phyloP scores from a whole-genome alignment of 2,797 vertebrate genomes.

The Cottoperca gobio region DNA sequence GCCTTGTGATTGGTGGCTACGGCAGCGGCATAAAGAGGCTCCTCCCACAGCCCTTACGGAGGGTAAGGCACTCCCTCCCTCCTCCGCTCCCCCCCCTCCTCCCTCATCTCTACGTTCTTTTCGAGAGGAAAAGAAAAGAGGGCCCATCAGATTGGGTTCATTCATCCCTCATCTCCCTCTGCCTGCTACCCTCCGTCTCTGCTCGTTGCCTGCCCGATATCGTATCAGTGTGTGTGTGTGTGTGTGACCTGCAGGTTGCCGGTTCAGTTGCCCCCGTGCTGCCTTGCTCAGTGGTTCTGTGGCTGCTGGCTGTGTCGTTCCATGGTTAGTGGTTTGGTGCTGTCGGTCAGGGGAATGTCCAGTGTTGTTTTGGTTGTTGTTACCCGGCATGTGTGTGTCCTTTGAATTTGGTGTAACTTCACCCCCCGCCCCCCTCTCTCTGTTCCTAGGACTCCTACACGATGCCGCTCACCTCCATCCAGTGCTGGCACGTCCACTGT shows the following conservation, averaged over 20 bases:
- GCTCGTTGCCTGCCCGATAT: constrained; percentile 70
- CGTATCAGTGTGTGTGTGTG: constrained; percentile 47
- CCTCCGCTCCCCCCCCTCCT: constrained; percentile 49
- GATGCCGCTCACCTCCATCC: constrained; percentile 98
- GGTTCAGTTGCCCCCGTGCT: constrained; percentile 61
- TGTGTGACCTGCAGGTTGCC: constrained; percentile 57
- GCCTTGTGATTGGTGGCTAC: constrained; percentile 87
- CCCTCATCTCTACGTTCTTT: constrained; percentile 66
- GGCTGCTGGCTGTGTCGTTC: constrained; percentile 75
- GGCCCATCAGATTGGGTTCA: constrained; percentile 43
- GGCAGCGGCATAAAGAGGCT: constrained; percentile 86
- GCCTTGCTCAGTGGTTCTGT: constrained; percentile 76
- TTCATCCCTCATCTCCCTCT: constrained; percentile 64
- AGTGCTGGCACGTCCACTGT: constrained; percentile 99
- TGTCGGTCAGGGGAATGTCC: constrained; percentile 55
- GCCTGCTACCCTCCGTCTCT: constrained; percentile 67
- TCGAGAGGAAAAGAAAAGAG: constrained; percentile 65
- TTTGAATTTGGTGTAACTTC: not conserved
- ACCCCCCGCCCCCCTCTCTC: not conserved
- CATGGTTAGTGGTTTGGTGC: constrained; percentile 70
- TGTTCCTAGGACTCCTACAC: constrained; percentile 92
- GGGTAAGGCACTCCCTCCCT: constrained; percentile 86
- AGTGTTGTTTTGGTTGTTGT: constrained; percentile 33
- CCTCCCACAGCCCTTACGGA: constrained; percentile 84
- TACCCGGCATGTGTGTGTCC: not conserved